Conservation (phyloP, 2,113 vertebrate genomes). For the Podarcis raffonei region DNA sequence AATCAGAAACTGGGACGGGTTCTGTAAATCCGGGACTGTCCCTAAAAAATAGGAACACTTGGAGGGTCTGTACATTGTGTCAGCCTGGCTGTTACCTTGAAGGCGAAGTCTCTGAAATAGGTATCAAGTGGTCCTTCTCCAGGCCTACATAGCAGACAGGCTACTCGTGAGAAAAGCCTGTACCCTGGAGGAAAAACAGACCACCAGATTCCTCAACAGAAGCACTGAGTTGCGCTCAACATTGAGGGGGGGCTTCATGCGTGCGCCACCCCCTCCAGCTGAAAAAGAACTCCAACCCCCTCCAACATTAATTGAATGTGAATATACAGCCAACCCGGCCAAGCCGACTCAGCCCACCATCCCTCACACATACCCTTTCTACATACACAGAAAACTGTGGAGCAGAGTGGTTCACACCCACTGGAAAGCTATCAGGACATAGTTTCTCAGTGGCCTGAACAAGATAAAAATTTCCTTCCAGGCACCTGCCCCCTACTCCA, state of each 20-base stretch:
- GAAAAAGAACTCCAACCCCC: no score
- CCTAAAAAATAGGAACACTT: no score
- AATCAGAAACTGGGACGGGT: no score
- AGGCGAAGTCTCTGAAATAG: no score
- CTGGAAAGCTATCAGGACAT: neutral
- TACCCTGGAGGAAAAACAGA: neutral
- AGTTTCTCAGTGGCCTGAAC: neutral
- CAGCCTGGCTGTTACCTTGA: neutral
- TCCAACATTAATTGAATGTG: no score
- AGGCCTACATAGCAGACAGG: neutral
- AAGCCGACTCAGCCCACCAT: no score
- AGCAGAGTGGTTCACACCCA: neutral
- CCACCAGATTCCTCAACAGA: neutral
- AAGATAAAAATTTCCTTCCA: neutral
- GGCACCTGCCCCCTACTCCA: neutral
- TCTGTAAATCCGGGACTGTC: no score
- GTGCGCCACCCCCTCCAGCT: no score
- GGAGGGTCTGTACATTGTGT: neutral
- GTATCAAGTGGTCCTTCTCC: neutral
- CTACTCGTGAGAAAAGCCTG: no score
- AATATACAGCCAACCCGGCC: no score
- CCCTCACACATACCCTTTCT: neutral
- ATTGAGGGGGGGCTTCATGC: no score
- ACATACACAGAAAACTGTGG: neutral
- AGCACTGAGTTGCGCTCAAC: no score